Evolutionary conservation across 2,797 vertebrate species (phyloP), one percentile per base, ranked within the genome.

Genomic region (Nannoperca australis): DNA sequence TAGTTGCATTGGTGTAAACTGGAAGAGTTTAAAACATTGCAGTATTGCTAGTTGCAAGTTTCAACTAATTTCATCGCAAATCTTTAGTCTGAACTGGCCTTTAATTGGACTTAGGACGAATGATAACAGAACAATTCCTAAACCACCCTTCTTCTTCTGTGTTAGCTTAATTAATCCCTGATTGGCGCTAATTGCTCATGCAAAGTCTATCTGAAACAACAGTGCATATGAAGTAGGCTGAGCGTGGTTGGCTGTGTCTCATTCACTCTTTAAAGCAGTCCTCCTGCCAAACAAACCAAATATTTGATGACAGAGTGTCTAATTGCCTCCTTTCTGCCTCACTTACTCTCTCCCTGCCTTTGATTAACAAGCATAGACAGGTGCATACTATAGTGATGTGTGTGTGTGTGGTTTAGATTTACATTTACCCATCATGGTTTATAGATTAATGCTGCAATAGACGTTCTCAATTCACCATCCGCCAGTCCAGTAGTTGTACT

Each of bases 141-240:
- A 91, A 82, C 66, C 75, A 54, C 67, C 76, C 74, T 75, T 85
- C 86, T 93, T 86, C 84, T 86, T 89, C 87, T 93, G 90, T 93
- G 93, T 94, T 91, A 89, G 93, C 90, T 94, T 91, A 94, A 92
- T 94, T 93, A 94, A 93, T 93, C 91, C 85, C 87, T 95, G 93
- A 95, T 94, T 95, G 93, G 91, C 84, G 89, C 80, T 95, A 94
- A 95, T 95, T 95, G 91, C 91, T 81, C 89, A 82, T 78, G 81
- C 80, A 88, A 93, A 87, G 89, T 89, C 88, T 81, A 83, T 88
- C 72, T 88, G 78, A 88, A 91, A 89, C 80, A 91, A 86, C 80
- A 81, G 81, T 81, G 87, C 86, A 85, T 87, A 79, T 72, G 84
- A 88, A 89, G 83, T 77, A 88, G 85, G 78, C 85, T 75, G 88